Evolutionary conservation across 1,140 invertebrate species (phyloP), one percentile per base, ranked within the genome.

Genomic region (Halesus radiatus): DNA sequence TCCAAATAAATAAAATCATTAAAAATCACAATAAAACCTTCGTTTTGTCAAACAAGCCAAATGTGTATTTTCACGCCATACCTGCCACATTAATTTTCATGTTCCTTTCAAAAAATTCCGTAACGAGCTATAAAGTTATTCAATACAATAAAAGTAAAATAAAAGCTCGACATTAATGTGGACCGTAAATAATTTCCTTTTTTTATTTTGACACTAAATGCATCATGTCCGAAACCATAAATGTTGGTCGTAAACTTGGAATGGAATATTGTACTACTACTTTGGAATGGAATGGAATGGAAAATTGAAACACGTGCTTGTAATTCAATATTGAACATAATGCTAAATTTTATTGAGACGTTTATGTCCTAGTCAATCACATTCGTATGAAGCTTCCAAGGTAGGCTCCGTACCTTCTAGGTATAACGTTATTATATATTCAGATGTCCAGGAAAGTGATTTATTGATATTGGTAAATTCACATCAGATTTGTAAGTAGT

Each of bases 101-200:
- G 56, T 18, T 20, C 56, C 23, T 8, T 45, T 60, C 23, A 60
- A n/a, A 56, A 56, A 56, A 56, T 23, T 60, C 56, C 56, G 56
- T 60, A 23, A 60, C 56, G 56, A 60, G 56, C 29, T n/a, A 70
- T 23, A 70, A 70, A 70, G 18, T 70, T 70, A 70, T 70, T 70
- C 66, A 45, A 45, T 70, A 70, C 22, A 50, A 50, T 70, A 70
- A 64, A 64, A 64, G 60, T 23, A 64, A 16, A 64, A 64, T 64
- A 64, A 70, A 70, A 70, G 18, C n/a, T 50, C 37, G 66, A 50
- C 66, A 20, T 70, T 70, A 70, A 70, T 70, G 37, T 20, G 22
- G 32, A 7, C 66, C 29, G 23, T 70, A 70, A 70, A 70, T 70
- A 64, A 64, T 70, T 20, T 70, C 37, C 66, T 18, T 70, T 70